phyloP scores from a whole-genome alignment of 1,140 invertebrate genomes.

The Capitella teleta region DNA sequence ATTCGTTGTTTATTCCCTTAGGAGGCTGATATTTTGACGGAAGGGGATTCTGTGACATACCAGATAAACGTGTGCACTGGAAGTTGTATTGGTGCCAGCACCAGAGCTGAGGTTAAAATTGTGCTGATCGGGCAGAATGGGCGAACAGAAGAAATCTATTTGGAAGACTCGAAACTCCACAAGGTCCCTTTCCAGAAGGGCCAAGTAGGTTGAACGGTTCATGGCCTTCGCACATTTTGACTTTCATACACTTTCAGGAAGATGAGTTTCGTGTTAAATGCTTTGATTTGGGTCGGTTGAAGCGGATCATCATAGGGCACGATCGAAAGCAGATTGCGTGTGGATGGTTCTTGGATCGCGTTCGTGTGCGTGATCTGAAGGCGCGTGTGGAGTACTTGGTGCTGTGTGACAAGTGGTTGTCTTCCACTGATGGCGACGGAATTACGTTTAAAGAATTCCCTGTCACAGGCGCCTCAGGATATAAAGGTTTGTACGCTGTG shows the following conservation, averaged over 20 bases:
- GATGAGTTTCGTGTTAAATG: constrained; percentile 27
- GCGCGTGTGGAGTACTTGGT: constrained; percentile 30
- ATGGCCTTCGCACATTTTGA: background rate
- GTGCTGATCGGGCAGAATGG: constrained; percentile 33
- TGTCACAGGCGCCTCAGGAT: background rate
- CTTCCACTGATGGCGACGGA: constrained; percentile 21
- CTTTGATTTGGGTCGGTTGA: constrained; percentile 29
- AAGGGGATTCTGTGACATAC: constrained; percentile 26
- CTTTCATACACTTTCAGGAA: constrained; percentile 19
- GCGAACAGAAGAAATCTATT: constrained; percentile 22
- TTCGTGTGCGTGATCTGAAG: constrained; percentile 29
- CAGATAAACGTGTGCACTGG: constrained; percentile 32
- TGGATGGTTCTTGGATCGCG: constrained; percentile 34
- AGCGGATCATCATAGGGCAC: constrained; percentile 35
- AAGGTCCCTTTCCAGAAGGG: constrained; percentile 36
- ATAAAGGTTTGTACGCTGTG: too few species aligned
- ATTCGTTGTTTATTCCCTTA: constrained; percentile 1
- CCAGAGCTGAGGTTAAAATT: constrained; percentile 30
- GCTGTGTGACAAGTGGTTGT: constrained; percentile 30
- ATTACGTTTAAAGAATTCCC: background rate
- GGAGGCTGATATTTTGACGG: constrained; percentile 23
- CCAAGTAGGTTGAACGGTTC: constrained; percentile 17
- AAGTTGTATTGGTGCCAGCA: constrained; percentile 29
- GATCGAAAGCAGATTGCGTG: constrained; percentile 28
- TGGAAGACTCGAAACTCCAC: constrained; percentile 27